phyloP scores from a whole-genome alignment of 2,797 vertebrate species.

The Acrossocheilus wenchowensis region DNA sequence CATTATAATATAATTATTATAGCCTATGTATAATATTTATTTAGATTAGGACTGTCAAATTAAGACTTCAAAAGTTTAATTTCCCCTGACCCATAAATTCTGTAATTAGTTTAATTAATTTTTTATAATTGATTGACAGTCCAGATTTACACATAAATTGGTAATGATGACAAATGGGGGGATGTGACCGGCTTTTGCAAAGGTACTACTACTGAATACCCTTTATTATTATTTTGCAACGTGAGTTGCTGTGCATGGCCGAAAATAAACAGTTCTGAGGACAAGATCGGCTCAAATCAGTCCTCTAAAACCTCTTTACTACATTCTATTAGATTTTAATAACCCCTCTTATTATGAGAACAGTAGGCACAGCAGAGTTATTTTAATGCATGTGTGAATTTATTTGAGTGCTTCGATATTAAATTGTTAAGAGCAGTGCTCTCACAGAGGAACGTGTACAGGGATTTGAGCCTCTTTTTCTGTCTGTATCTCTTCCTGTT shows the following conservation, averaged over 20 bases:
- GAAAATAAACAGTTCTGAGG: not conserved
- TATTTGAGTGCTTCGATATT: constrained; percentile 31
- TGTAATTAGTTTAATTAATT: not conserved
- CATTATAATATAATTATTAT: too few relatives aligned
- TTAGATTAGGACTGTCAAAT: too few relatives aligned
- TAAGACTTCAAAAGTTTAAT: too few relatives aligned
- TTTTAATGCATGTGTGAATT: constrained; percentile 36
- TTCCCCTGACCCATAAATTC: too few relatives aligned
- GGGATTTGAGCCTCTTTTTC: not conserved
- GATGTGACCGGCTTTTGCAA: not conserved
- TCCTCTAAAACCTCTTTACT: constrained; percentile 29
- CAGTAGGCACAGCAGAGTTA: constrained; percentile 45
- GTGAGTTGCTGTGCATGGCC: not conserved
- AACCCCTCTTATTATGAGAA: constrained; percentile 50
- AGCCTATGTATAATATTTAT: too few relatives aligned
- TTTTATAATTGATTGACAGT: not conserved
- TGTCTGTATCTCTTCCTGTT: not conserved
- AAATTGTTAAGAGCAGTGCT: constrained; percentile 7
- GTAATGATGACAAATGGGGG: not conserved
- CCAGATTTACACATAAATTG: not conserved
- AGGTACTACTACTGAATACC: constrained; percentile 12
- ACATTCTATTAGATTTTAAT: constrained; percentile 58
- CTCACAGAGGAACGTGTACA: not conserved
- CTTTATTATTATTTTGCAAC: constrained; percentile 33
- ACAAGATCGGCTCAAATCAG: constrained; percentile 25